A percentile compares a stretch with the other conserved stretches of the same genome.
Evolutionary conservation across 2,797 vertebrate genomes (phyloP).

Genomic region (Characodon lateralis): DNA sequence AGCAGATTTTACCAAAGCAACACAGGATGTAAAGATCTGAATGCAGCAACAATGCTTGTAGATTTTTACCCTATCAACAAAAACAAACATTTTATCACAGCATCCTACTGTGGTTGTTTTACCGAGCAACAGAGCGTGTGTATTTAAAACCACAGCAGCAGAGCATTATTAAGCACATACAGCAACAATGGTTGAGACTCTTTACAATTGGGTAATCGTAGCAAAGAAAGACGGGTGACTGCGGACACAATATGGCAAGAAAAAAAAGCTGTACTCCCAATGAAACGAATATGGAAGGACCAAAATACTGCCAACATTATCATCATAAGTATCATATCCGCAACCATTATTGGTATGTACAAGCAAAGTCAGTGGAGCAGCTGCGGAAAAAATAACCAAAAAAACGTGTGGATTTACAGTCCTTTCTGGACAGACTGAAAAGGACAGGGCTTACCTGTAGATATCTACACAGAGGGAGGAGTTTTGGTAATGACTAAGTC

Average conservation of each 20-base stretch:
- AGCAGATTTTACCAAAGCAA: constrained; percentile 37
- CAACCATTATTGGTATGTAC: constrained; percentile 37
- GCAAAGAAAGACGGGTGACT: constrained; percentile 46
- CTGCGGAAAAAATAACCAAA: constrained; percentile 26
- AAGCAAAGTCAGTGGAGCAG: constrained; percentile 48
- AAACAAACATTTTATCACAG: constrained; percentile 40
- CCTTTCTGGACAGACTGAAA: constrained; percentile 27
- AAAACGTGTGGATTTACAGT: constrained; percentile 30
- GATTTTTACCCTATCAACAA: constrained; percentile 36
- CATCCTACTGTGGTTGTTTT: constrained; percentile 40
- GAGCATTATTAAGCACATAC: constrained; percentile 42
- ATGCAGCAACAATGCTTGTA: constrained; percentile 49
- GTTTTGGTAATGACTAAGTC: constrained; percentile 26
- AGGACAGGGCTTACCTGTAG: constrained; percentile 41
- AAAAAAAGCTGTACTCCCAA: constrained; percentile 45
- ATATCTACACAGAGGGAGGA: constrained; percentile 34
- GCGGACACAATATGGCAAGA: not conserved
- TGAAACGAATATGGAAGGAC: constrained; percentile 38
- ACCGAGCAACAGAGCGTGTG: constrained; percentile 36
- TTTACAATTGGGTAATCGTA: constrained; percentile 38
- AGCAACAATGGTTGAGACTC: constrained; percentile 39
- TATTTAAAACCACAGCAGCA: constrained; percentile 44
- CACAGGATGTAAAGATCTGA: constrained; percentile 28
- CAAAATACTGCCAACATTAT: constrained; percentile 23
- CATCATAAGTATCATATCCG: constrained; percentile 14